A percentile compares a stretch with the other conserved stretches of the same genome.
Evolutionary conservation across 2,113 vertebrate genomes (phyloP).

Genomic region (Mus pahari): DNA sequence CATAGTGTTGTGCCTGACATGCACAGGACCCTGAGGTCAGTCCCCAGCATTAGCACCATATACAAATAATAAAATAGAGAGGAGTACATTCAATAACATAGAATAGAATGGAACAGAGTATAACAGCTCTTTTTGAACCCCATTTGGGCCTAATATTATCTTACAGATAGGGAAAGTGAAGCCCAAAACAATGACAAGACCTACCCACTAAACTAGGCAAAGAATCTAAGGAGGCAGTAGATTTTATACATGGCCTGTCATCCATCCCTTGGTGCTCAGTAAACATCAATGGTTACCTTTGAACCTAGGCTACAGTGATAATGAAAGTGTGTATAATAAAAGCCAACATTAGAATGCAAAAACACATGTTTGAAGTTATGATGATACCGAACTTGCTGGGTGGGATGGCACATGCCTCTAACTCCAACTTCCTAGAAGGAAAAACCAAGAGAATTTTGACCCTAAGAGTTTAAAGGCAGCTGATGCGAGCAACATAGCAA

Average conservation of each 20-base stretch:
- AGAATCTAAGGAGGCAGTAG: background rate
- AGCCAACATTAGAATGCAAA: conserved; percentile 13
- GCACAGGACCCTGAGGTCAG: background rate
- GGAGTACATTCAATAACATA: too few relatives aligned
- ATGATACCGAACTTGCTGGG: conserved; percentile 1
- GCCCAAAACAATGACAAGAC: conserved; percentile 6
- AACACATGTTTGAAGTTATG: conserved; percentile 27
- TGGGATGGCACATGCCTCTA: background rate
- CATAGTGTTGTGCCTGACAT: background rate
- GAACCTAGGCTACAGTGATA: background rate
- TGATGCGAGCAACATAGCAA: background rate
- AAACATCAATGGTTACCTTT: conserved; percentile 27
- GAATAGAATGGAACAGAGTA: background rate
- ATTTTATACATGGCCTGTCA: background rate
- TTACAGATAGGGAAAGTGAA: conserved; percentile 18
- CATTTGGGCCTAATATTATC: conserved; percentile 35
- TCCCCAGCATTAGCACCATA: background rate
- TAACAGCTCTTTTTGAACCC: background rate
- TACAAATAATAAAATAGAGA: background rate
- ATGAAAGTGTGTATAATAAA: conserved; percentile 17
- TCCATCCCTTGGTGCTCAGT: conserved; percentile 4
- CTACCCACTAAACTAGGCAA: background rate
- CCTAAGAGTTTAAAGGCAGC: background rate
- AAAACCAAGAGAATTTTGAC: background rate
- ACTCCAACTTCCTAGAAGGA: background rate